These are phyloP conservation scores for Heliangelus exortis DNA, from an alignment of 2,797 vertebrate genomes.

Conservation along the genomic window DNA sequence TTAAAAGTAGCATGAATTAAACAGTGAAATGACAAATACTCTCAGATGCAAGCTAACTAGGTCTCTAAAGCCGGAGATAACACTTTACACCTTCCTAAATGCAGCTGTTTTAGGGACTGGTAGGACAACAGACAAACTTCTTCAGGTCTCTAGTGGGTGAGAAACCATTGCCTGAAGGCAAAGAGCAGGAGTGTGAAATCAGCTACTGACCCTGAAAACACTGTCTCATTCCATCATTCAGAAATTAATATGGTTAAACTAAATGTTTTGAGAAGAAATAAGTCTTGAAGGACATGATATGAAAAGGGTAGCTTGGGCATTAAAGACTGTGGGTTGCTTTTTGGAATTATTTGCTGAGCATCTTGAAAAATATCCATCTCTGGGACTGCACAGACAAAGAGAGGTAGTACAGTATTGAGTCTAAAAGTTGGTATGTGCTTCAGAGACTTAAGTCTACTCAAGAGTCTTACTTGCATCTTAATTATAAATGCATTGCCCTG, in stretches of 20 bases:
- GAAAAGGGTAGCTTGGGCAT: not conserved
- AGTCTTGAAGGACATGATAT: not conserved
- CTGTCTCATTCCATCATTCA: constrained; percentile 55
- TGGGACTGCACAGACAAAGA: not conserved
- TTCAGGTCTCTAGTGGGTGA: not conserved
- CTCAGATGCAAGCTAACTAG: not conserved
- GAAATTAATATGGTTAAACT: not conserved
- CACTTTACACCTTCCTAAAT: accelerated
- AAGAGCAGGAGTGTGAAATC: not conserved
- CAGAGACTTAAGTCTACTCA: not conserved
- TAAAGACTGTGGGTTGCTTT: not conserved
- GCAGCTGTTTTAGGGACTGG: not conserved
- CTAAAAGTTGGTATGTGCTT: not conserved
- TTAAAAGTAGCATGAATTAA: not conserved
- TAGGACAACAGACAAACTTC: not conserved
- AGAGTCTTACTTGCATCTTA: not conserved
- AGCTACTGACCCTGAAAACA: constrained; percentile 27
- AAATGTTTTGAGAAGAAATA: not conserved
- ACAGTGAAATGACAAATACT: not conserved
- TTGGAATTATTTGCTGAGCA: not conserved
- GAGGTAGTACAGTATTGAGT: not conserved
- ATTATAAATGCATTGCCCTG: not conserved
- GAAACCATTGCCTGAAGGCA: constrained; percentile 23
- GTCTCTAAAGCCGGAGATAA: not conserved
- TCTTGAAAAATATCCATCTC: not conserved